phyloP scores from a whole-genome alignment of 2,888 invertebrate genomes.

The Gisinianus flammeolus region DNA sequence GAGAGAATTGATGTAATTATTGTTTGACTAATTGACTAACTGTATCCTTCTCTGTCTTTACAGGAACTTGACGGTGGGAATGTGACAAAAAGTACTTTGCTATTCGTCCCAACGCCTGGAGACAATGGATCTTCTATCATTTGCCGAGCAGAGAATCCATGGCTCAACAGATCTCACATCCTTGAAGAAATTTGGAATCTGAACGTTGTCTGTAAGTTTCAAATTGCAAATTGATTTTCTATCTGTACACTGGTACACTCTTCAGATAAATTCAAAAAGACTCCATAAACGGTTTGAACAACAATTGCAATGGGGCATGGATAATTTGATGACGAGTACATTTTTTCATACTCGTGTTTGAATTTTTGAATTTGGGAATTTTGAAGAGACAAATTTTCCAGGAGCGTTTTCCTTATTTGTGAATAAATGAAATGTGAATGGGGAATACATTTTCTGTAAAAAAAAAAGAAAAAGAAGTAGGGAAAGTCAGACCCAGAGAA shows the following conservation, averaged over 20 bases:
- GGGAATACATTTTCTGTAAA: no score
- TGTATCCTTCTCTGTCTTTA: constrained; percentile 47
- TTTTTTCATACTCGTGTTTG: no score
- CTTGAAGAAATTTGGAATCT: constrained; percentile 87
- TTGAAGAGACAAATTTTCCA: no score
- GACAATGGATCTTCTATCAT: constrained; percentile 89
- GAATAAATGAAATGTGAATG: no score
- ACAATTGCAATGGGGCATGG: no score
- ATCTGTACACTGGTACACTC: not conserved
- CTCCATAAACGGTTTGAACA: not conserved
- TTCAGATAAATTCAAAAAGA: not conserved
- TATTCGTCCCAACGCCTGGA: constrained; percentile 80
- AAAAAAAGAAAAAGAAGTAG: not conserved
- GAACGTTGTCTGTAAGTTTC: constrained; percentile 84
- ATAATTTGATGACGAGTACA: no score
- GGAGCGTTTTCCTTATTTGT: no score
- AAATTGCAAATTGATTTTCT: not conserved
- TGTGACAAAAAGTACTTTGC: constrained; percentile 78
- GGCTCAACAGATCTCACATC: constrained; percentile 75
- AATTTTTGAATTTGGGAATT: no score
- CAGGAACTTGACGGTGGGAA: constrained; percentile 84
- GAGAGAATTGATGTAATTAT: not conserved
- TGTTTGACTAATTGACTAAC: not conserved
- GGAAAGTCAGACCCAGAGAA: no score
- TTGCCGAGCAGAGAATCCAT: constrained; percentile 86